A percentile compares a stretch with the other conserved stretches of the same genome.
These are phyloP conservation scores for Phoenicopterus ruber DNA, from an alignment of 2,113 vertebrate genomes.

Conservation along the genomic window DNA sequence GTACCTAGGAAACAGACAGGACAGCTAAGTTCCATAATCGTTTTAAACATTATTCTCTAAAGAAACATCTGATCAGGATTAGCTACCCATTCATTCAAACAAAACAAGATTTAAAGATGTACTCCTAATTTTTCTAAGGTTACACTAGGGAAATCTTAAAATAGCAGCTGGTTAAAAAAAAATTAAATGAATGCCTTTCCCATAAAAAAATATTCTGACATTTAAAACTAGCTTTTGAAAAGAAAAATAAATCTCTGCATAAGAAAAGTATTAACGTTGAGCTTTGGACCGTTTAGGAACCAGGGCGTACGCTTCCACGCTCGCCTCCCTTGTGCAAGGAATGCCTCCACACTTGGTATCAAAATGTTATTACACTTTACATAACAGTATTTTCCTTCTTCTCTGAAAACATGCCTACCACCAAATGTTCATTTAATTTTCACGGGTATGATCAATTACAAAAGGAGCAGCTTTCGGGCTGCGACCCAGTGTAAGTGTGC, in stretches of 20 bases:
- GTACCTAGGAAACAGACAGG: slow-evolving; percentile 59
- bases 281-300: background rate
- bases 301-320: background rate
- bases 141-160: slow-evolving; percentile 42
- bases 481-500: background rate
- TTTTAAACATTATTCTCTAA: slow-evolving; percentile 71
- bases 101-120: slow-evolving; percentile 70
- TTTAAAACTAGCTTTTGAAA: background rate
- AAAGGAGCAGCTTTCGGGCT: slow-evolving; percentile 35
- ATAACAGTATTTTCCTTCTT: slow-evolving; percentile 52
- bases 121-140: slow-evolving; percentile 63
- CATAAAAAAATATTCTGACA: background rate
- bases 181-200: background rate
- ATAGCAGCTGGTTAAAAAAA: slow-evolving; percentile 33
- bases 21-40: slow-evolving; percentile 60
- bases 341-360: background rate
- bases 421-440: slow-evolving; percentile 69
- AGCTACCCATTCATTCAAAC: slow-evolving; percentile 69
- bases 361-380: slow-evolving; percentile 57
- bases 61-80: slow-evolving; percentile 76
- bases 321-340: background rate
- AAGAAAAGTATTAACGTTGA: background rate
- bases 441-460: slow-evolving; percentile 60
- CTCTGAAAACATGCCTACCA: slow-evolving; percentile 56
- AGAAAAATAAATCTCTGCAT: background rate